phyloP scores from a whole-genome alignment of 2,113 vertebrate species.

The Cochlearius cochlearius region DNA sequence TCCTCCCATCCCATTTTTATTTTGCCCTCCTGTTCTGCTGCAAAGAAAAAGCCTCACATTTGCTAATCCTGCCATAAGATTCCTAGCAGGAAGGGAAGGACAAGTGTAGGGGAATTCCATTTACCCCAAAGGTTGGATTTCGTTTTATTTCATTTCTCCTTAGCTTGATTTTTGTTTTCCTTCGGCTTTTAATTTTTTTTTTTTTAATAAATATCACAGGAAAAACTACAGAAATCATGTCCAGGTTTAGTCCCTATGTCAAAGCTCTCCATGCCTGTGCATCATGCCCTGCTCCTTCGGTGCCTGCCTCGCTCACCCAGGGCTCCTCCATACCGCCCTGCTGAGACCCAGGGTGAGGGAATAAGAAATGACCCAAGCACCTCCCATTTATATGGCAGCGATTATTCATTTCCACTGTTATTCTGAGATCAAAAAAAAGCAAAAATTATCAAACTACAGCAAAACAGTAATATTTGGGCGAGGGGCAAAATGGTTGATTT shows the following conservation, averaged over 20 bases:
- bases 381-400: neutral
- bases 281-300: fast-evolving
- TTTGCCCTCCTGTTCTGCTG: neutral
- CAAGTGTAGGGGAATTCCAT: neutral
- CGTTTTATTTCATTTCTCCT: neutral
- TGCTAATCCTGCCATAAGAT: neutral
- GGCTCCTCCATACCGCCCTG: fast-evolving
- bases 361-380: neutral
- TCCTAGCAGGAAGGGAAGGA: neutral
- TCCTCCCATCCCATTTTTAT: neutral
- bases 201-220: neutral
- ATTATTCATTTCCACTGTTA: neutral
- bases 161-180: neutral
- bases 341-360: neutral
- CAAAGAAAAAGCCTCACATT: neutral
- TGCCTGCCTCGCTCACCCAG: fast-evolving
- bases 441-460: neutral
- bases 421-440: neutral
- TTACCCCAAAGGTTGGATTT: neutral
- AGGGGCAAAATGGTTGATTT: neutral
- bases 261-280: neutral
- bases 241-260: neutral
- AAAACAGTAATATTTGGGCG: neutral
- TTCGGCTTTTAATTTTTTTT: neutral
- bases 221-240: neutral